These are phyloP conservation scores for Aldabrachelys gigantea DNA, from an alignment of 2,113 vertebrate species.

Conservation along the genomic window DNA sequence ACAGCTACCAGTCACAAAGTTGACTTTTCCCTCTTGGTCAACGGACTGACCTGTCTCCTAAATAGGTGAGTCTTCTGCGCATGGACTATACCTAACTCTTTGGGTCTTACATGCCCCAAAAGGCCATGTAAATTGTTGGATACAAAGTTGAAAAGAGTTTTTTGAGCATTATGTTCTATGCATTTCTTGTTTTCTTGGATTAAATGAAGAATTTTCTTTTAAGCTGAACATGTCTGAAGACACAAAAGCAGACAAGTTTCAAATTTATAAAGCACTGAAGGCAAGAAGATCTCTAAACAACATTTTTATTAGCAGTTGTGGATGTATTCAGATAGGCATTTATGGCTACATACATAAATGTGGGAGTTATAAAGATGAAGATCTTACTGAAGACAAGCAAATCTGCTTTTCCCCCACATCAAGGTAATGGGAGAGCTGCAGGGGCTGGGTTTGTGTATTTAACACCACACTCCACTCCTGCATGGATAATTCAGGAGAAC, in stretches of 20 bases:
- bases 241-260: background rate
- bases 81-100: background rate
- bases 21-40: background rate
- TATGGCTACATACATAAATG: background rate
- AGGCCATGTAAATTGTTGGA: rapidly evolving
- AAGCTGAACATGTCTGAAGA: background rate
- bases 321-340: background rate
- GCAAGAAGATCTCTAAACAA: background rate
- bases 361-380: background rate
- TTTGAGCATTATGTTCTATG: background rate
- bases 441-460: slow-evolving; percentile 18
- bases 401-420: background rate
- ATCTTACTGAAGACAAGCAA: slow-evolving; percentile 3
- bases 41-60: background rate
- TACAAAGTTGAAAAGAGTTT: background rate
- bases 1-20: background rate
- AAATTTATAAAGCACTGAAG: background rate
- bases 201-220: background rate
- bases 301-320: background rate
- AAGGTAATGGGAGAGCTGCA: background rate
- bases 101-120: background rate
- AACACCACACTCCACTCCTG: background rate
- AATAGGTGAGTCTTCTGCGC: background rate
- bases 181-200: background rate
- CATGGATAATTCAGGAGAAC: slow-evolving; percentile 3